Evolutionary conservation across 1,140 invertebrate genomes (phyloP).

Genomic region (Plectrocnemia conspersa): DNA sequence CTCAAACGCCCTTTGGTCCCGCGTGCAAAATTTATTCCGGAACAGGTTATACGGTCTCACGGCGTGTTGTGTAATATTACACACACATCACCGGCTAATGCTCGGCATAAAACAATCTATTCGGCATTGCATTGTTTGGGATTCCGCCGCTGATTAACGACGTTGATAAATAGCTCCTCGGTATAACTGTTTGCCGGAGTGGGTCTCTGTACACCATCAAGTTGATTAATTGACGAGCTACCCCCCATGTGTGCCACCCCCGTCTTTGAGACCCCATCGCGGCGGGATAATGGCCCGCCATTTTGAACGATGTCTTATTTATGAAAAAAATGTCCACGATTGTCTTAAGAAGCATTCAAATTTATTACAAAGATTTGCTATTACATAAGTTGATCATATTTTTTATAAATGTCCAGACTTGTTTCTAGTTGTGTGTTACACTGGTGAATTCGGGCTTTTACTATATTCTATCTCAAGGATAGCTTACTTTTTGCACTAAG

Average conservation of each 20-base stretch:
- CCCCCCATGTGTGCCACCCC: background rate
- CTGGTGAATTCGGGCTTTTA: no score
- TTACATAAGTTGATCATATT: background rate
- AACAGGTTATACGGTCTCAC: no score
- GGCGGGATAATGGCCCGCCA: no score
- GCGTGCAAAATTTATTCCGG: no score
- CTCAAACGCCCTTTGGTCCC: no score
- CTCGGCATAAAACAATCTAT: slow-evolving; percentile 9
- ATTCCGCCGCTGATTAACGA: slow-evolving; percentile 17
- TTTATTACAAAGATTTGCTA: background rate
- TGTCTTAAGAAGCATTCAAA: background rate
- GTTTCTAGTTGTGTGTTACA: no score
- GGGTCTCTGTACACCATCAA: background rate
- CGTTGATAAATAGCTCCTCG: slow-evolving; percentile 14
- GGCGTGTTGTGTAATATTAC: slow-evolving; percentile 4
- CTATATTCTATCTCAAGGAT: no score
- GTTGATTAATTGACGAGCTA: slow-evolving; percentile 15
- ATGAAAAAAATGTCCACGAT: no score
- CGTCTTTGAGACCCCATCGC: background rate
- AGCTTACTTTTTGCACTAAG: no score
- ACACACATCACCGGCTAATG: background rate
- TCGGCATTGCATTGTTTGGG: slow-evolving; percentile 3
- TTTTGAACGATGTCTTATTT: no score
- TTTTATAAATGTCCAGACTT: no score
- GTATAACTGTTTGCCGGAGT: slow-evolving; percentile 9